A percentile compares a stretch with the other conserved stretches of the same genome.
phyloP scores from a whole-genome alignment of 1,140 invertebrate genomes.

The Pogonomyrmex californicus region DNA sequence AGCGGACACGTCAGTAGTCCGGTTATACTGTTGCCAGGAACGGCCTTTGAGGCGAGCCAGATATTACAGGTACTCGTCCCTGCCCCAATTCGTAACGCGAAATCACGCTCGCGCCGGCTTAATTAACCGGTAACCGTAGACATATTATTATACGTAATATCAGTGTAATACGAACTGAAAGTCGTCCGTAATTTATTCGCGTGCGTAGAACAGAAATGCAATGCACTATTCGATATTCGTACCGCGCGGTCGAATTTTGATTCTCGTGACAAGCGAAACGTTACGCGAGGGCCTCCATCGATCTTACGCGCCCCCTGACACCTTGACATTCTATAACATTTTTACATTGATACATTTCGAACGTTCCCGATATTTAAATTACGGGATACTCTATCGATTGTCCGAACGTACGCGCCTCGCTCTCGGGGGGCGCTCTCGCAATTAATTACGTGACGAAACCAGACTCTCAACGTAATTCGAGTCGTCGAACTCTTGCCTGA shows the following conservation, averaged over 20 bases:
- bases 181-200: too few relatives aligned
- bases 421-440: neutral
- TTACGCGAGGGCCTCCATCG: neutral
- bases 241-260: neutral
- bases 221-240: neutral
- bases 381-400: neutral
- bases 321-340: neutral
- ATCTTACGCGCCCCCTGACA: neutral
- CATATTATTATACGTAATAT: neutral
- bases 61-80: conserved; percentile 90
- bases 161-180: neutral
- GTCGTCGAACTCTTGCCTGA: conserved; percentile 29
- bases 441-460: conserved; percentile 47
- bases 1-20: conserved; percentile 95
- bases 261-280: neutral
- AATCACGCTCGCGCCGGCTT: neutral
- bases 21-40: conserved; percentile 94
- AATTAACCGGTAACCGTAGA: conserved; percentile 1
- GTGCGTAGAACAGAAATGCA: neutral
- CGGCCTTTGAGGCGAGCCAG: conserved; percentile 95
- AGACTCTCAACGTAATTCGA: conserved; percentile 24
- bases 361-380: neutral
- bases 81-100: neutral
- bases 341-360: neutral
- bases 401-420: neutral